A percentile compares a stretch with the other conserved stretches of the same genome.
Conservation (phyloP, 2,797 vertebrate genomes). For the Buceros bicornis region DNA sequence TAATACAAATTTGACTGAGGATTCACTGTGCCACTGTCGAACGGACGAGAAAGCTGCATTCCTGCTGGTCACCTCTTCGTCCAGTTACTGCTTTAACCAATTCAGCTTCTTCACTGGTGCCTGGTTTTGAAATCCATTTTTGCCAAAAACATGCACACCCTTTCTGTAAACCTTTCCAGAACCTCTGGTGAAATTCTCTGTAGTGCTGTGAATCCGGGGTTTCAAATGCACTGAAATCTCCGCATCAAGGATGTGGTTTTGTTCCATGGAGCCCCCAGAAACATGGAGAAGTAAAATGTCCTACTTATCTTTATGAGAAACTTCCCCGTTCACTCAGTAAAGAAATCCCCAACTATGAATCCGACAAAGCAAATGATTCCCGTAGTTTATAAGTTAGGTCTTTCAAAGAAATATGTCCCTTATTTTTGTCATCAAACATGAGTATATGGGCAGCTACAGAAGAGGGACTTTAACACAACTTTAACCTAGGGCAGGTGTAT, state of each 20-base stretch:
- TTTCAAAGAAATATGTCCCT: background rate
- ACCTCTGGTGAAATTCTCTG: background rate
- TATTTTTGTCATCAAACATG: fast-evolving
- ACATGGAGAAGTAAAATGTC: background rate
- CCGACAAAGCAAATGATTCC: background rate
- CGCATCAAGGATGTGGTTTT: fast-evolving
- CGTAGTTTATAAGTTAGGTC: background rate
- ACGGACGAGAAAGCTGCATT: background rate
- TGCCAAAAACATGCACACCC: background rate
- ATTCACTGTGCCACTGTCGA: fast-evolving
- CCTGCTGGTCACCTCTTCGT: background rate
- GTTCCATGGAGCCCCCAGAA: background rate
- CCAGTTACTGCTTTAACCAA: background rate
- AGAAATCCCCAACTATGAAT: background rate
- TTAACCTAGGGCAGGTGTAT: background rate
- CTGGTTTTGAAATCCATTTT: background rate
- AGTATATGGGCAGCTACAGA: background rate
- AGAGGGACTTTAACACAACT: background rate
- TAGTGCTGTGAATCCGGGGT: background rate
- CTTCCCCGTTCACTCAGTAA: background rate
- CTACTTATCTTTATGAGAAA: background rate
- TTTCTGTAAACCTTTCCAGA: background rate
- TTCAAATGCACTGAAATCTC: background rate
- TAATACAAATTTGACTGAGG: background rate
- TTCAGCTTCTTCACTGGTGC: background rate